Base-by-base conservation (phyloP, 2,113 vertebrate genomes). In the Meleagris gallopavo region DNA sequence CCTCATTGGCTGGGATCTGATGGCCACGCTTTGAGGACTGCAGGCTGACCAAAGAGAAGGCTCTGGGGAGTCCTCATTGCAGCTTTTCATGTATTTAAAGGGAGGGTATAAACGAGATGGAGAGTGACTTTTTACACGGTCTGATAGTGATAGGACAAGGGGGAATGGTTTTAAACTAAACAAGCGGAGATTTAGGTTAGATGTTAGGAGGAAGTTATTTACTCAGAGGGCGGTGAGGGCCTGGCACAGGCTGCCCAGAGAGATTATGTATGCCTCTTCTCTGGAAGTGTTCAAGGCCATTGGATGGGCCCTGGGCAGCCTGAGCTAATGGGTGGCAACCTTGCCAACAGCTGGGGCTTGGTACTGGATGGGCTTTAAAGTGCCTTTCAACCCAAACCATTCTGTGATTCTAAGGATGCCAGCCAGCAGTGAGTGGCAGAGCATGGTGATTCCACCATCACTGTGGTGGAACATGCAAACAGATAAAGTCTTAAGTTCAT, bases 21-120 rank as follows among this genome's bases (percentile, higher is more conserved):
- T 8, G 65, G 62, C 20, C 7, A 24, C 2, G 0, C 52, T 0
- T 0, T 32, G 54, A 40, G 66, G 62, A 61, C 57, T 71, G 17
- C 48, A 73, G 36, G 27, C 20, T 36, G 7, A 0, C 45, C 21
- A 70, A 91, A 76, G 55, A 58, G 32, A 58, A 20, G 32, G 55
- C 32, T 21, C 18, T 19, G 11, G 55, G 55, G 18, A n/a, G 10
- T 20, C 55, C 32, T 58, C 55, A 58, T 58, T n/a, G 30, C 29
- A 57, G 29, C 55, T 18, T 57, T n/a, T 20, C 18, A 8, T 54
- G 55, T 20, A n/a, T n/a, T 58, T 58, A 58, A 58, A 58, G 55
- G 18, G 55, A 58, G 55, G 11, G 2, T n/a, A 21, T 58, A 57
- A 57, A 57, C 18, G 11, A 32, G 55, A n/a, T n/a, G 32, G 55